Evolutionary conservation across 2,797 vertebrate genomes (phyloP).

Genomic region (Choloepus didactylus): DNA sequence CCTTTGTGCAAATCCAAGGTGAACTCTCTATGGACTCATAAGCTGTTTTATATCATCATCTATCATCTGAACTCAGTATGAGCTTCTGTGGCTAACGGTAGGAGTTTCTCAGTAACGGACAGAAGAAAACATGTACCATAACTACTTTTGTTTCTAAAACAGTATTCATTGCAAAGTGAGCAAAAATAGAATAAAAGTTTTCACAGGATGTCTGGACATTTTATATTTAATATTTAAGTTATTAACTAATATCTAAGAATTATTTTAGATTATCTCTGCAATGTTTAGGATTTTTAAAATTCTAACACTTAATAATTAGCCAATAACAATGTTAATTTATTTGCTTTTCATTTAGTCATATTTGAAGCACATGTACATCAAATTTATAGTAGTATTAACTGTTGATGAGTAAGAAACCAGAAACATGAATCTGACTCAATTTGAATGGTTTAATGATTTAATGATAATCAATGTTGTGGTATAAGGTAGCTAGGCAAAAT

Average conservation of each 20-base stretch:
- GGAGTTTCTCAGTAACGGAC: background rate
- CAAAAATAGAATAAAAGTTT: background rate
- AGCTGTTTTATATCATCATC: background rate
- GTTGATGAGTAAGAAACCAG: background rate
- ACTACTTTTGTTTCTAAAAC: background rate
- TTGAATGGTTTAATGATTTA: background rate
- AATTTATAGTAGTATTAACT: background rate
- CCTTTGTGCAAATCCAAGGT: background rate
- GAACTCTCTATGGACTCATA: background rate
- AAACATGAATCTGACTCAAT: background rate
- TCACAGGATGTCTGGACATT: background rate
- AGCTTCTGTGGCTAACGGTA: background rate
- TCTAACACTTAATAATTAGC: background rate
- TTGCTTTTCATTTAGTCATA: background rate
- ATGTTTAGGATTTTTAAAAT: background rate
- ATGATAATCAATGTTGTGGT: background rate
- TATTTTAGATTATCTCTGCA: background rate
- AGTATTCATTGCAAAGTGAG: background rate
- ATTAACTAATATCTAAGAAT: no score
- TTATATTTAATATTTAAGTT: background rate
- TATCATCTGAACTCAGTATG: background rate
- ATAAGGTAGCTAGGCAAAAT: background rate
- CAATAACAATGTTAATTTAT: background rate
- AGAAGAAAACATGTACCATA: no score
- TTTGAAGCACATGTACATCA: no score